Conservation (phyloP, 2,113 vertebrate genomes). For the Petaurus breviceps region DNA sequence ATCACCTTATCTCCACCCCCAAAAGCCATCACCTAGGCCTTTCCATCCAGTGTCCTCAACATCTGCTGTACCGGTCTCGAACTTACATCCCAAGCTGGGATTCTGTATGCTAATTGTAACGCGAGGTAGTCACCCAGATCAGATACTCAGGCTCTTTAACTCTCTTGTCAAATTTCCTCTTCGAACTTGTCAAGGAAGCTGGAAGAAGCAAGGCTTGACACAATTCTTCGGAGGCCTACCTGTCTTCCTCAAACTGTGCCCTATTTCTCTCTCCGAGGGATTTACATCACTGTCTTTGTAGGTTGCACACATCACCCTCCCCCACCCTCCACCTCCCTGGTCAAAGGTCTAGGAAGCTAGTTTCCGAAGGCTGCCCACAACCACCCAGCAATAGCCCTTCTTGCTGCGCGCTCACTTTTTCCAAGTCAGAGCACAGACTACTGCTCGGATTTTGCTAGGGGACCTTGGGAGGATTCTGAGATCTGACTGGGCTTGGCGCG, state of each 20-base stretch:
- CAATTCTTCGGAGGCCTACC: neutral
- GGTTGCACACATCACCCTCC: neutral
- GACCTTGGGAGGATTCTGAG: neutral
- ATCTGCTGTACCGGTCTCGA: neutral
- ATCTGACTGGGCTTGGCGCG: neutral
- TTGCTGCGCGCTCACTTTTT: neutral
- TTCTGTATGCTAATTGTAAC: neutral
- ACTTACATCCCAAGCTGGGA: neutral
- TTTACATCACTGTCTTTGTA: neutral
- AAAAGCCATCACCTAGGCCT: neutral
- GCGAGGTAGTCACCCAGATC: neutral
- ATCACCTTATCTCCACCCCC: too few relatives aligned
- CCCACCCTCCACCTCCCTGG: neutral
- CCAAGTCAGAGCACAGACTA: neutral
- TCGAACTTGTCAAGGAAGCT: neutral
- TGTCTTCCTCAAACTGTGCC: neutral
- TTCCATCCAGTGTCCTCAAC: neutral
- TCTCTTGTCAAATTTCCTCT: neutral
- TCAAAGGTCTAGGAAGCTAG: neutral
- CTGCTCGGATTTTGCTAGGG: neutral
- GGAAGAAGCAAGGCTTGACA: neutral
- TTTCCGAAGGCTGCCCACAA: neutral
- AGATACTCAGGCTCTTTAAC: neutral
- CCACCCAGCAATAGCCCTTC: neutral
- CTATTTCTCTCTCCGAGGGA: neutral